Percentiles rank a stretch among this genome's conserved stretches.
Conservation (phyloP, 2,888 invertebrate species). For the Metacarcinus magister region DNA sequence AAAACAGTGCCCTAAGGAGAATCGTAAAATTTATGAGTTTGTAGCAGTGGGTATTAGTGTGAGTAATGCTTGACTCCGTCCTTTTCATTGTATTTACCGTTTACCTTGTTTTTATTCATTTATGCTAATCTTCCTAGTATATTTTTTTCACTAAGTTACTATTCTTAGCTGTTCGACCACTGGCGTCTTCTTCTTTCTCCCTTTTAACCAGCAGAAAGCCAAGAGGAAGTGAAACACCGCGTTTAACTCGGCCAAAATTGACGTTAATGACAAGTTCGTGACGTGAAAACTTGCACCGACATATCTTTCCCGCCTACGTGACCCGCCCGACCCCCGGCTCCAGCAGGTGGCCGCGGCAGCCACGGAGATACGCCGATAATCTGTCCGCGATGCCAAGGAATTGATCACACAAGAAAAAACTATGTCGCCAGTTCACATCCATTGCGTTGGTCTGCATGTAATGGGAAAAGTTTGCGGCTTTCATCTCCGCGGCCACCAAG, state of each 20-base stretch:
- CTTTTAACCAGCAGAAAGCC: slow-evolving; percentile 35
- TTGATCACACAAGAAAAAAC: slow-evolving; percentile 47
- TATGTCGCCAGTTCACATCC: slow-evolving; percentile 41
- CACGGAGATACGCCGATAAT: slow-evolving; percentile 44
- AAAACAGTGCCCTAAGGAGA: not conserved
- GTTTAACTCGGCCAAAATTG: slow-evolving; percentile 29
- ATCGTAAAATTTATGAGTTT: not conserved
- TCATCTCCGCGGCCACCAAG: slow-evolving; percentile 51
- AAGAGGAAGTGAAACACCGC: slow-evolving; percentile 44
- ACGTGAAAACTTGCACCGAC: slow-evolving; percentile 42
- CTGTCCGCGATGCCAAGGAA: slow-evolving; percentile 4
- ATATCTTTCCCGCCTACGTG: slow-evolving; percentile 46
- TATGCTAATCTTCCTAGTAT: not conserved
- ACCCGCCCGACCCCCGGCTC: slow-evolving; percentile 40
- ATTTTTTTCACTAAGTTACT: not conserved
- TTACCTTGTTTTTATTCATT: slow-evolving; percentile 2
- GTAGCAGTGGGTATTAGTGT: not conserved
- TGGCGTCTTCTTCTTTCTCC: not conserved
- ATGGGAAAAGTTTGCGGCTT: slow-evolving; percentile 49
- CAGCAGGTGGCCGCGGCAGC: slow-evolving; percentile 31
- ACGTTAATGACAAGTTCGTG: slow-evolving; percentile 51
- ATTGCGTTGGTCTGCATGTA: slow-evolving; percentile 26
- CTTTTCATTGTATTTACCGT: not conserved
- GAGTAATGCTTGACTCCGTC: not conserved
- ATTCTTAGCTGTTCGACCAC: not conserved